phyloP scores from a whole-genome alignment of 2,797 vertebrate genomes.

The Anguilla megastoma region DNA sequence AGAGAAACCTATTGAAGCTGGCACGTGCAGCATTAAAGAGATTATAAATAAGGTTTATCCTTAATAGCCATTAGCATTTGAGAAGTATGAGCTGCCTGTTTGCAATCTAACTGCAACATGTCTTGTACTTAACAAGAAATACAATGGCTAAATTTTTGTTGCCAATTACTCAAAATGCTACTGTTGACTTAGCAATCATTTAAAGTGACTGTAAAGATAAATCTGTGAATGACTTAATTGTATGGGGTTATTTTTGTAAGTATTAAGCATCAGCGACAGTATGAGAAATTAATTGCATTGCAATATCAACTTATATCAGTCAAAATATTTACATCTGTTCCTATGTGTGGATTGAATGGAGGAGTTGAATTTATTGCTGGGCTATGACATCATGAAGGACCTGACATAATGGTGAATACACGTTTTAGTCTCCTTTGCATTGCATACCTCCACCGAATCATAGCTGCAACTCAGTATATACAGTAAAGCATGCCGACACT shows the following conservation, averaged over 20 bases:
- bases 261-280: not conserved
- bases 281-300: no score
- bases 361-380: no score
- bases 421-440: no score
- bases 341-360: no score
- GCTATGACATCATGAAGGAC: no score
- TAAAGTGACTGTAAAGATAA: not conserved
- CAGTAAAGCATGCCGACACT: no score
- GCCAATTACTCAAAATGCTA: not conserved
- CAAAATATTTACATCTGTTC: no score
- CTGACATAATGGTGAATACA: not conserved
- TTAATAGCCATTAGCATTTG: not conserved
- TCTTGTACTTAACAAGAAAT: not conserved
- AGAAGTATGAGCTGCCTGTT: not conserved
- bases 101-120: not conserved
- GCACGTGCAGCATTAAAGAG: not conserved
- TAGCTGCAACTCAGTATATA: no score
- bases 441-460: no score
- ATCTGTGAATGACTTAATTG: not conserved
- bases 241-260: not conserved
- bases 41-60: not conserved
- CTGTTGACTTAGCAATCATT: not conserved
- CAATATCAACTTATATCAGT: no score
- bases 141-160: not conserved
- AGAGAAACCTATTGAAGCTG: not conserved